Evolutionary conservation across 2,888 invertebrate genomes (phyloP).

Genomic region (Crepidodera aurea): DNA sequence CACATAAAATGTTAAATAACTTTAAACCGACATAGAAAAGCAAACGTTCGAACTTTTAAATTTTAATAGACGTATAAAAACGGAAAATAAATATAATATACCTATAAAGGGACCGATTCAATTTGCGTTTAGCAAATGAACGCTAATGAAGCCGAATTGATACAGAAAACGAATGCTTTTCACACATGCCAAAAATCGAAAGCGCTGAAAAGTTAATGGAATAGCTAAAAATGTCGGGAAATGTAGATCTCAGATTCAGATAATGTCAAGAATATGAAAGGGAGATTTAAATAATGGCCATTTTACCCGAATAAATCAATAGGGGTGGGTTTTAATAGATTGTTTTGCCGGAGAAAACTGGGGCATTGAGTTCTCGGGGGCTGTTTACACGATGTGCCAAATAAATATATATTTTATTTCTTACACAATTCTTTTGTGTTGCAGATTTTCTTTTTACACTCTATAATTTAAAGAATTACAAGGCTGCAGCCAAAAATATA

Average conservation of each 20-base stretch:
- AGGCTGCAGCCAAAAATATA: no score
- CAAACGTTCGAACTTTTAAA: conserved; percentile 2
- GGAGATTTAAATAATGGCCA: conserved; percentile 35
- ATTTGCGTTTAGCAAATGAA: conserved; percentile 21
- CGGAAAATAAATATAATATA: not conserved
- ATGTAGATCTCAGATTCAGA: conserved; percentile 36
- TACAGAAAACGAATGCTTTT: conserved; percentile 31
- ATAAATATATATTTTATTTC: not conserved
- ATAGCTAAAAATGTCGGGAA: conserved; percentile 35
- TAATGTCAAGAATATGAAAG: conserved; percentile 33
- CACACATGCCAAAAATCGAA: conserved; percentile 34
- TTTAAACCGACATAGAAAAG: conserved; percentile 8
- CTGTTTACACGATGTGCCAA: not conserved
- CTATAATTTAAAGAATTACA: no score
- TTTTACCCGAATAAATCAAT: conserved; percentile 33
- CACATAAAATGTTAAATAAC: conserved; percentile 3
- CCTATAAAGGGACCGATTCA: conserved; percentile 19
- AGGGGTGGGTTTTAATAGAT: conserved; percentile 31
- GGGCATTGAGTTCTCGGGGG: conserved; percentile 20
- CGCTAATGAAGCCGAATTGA: conserved; percentile 24
- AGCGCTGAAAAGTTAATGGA: conserved; percentile 33
- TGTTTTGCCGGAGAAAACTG: conserved; percentile 30
- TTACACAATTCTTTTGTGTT: not conserved
- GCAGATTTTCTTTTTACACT: no score
- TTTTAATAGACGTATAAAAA: not conserved